Evolutionary conservation across 2,113 vertebrate species (phyloP), one percentile per base, ranked within the genome.

Genomic region (Heloderma charlesbogerti): DNA sequence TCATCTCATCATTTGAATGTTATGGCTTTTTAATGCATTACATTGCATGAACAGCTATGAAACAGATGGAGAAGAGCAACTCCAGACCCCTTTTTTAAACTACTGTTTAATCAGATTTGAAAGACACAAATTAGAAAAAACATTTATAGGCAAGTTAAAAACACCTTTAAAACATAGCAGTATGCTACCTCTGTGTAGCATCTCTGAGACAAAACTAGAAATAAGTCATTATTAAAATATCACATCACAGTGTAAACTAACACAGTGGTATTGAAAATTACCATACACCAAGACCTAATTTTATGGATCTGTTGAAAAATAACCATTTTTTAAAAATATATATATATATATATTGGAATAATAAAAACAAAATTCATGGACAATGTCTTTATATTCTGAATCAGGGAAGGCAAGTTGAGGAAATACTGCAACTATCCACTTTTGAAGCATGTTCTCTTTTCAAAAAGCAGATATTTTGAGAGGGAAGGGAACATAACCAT

Each of bases 321-420:
- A 97, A 97, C 96, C 95, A 94, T 97, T 97, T 95, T 96, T 97
- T 45, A 97, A 98, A 98, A 98, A 97, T 97, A 97, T 97, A 97
- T 37, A 66, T 40, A 84, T 22, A 75, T 84, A 77, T 96, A 97
- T 95, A 96, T 95, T 97, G 89, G 95, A 97, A 94, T 97, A 96
- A 96, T 94, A 97, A 97, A 97, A 97, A 97, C 94, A 93, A 96
- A 97, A 95, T 94, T 96, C 95, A 97, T 95, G 22, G 48, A 92
- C 94, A 94, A 94, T 92, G 95, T 78, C n/a, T 71, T 90, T 91
- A 90, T 94, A 90, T 69, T 95, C 87, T 95, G 90, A 92, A 94
- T 86, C 92, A 43, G 93, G 96, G 95, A 95, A 95, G 96, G 95
- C 95, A 92, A 93, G 79, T 63, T 78, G 91, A 94, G 93, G 95